Conservation (phyloP, 1,140 invertebrate species). For the Ectropis grisescens region DNA sequence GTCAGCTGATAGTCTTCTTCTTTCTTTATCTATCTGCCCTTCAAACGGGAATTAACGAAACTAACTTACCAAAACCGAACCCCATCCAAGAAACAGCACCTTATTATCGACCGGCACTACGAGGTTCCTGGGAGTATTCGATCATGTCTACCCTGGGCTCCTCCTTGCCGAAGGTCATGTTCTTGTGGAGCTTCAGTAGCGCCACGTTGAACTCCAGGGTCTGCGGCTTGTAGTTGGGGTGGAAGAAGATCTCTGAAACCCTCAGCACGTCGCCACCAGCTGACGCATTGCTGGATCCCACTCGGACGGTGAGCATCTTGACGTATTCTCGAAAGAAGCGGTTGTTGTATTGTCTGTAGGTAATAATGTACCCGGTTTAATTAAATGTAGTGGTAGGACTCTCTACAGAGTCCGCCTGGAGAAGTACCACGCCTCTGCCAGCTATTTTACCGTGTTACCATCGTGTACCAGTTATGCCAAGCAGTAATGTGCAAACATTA, state of each 20-base stretch:
- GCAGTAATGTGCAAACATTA: too few relatives aligned
- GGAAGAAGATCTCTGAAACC: conserved; percentile 48
- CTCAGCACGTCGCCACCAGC: conserved; percentile 36
- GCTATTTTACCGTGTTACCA: too few relatives aligned
- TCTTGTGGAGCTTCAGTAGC: conserved; percentile 37
- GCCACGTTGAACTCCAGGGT: conserved; percentile 52
- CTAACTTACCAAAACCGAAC: conserved; percentile 48
- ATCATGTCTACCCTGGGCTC: conserved; percentile 18
- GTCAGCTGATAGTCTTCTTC: too few relatives aligned
- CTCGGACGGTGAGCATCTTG: conserved; percentile 40
- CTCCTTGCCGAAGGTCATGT: conserved; percentile 25
- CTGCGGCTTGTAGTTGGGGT: conserved; percentile 52
- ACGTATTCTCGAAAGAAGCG: conserved; percentile 55
- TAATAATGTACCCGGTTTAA: too few relatives aligned
- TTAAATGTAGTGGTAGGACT: too few relatives aligned
- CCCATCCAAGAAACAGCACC: conserved; percentile 52
- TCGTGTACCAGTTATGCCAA: too few relatives aligned
- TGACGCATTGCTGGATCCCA: conserved; percentile 45
- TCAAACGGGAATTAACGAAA: too few relatives aligned
- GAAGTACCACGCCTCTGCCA: too few relatives aligned
- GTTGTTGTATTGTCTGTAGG: conserved; percentile 49
- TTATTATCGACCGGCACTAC: conserved; percentile 28
- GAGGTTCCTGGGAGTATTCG: conserved; percentile 20
- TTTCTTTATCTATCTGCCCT: too few relatives aligned
- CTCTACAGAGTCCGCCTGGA: too few relatives aligned